Percentiles rank a stretch among this genome's conserved stretches.
Conservation (phyloP, 2,113 vertebrate genomes). For the Dipodomys ordii region DNA sequence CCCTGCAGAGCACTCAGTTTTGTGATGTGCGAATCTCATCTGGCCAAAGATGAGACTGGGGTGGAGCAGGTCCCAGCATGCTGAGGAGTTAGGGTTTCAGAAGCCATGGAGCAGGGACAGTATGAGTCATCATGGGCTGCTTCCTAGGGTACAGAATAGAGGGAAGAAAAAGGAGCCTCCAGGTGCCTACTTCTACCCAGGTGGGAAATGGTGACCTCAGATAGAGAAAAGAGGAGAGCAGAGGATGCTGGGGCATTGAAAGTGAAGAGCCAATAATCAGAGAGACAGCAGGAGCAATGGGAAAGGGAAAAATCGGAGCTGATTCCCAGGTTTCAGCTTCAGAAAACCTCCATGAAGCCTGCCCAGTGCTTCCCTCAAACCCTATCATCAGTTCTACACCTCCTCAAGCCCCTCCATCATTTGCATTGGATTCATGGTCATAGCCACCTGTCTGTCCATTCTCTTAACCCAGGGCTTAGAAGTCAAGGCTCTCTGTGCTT, state of each 20-base stretch:
- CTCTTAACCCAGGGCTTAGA: not conserved
- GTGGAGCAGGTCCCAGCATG: not conserved
- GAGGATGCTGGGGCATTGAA: not conserved
- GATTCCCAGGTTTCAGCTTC: not conserved
- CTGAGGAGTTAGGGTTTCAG: not conserved
- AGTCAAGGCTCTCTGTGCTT: not conserved
- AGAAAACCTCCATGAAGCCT: not conserved
- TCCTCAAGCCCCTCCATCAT: not conserved
- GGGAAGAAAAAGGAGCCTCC: not conserved
- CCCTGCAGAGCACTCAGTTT: accelerated
- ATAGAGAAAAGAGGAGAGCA: not conserved
- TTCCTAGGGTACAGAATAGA: not conserved
- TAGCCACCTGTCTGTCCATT: not conserved
- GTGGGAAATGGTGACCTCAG: not conserved
- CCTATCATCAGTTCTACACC: not conserved
- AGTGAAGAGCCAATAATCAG: not conserved
- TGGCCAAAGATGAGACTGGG: not conserved
- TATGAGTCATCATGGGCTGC: accelerated
- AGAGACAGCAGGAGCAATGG: not conserved
- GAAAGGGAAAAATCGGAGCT: no score
- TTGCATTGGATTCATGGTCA: not conserved
- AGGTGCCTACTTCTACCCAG: not conserved
- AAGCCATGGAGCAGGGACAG: not conserved
- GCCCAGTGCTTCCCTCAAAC: accelerated
- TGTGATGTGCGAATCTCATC: not conserved